Base-by-base conservation (phyloP, 2,888 invertebrate genomes). In the Neoitamus cyanurus region DNA sequence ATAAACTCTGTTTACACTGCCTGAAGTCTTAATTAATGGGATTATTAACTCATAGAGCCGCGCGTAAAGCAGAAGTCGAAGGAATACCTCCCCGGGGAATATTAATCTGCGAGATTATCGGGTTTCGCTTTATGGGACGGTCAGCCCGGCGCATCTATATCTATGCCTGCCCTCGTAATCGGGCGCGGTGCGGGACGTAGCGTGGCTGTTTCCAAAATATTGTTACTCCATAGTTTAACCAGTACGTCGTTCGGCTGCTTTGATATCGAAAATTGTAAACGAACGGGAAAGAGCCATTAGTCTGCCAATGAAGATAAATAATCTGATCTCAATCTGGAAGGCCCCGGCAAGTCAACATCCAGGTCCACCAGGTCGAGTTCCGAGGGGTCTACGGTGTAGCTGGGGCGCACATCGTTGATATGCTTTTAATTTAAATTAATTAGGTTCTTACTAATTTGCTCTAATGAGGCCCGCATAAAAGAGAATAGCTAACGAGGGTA, bases 391-490 rank as follows among this genome's bases (percentile, higher is more conserved):
- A 13, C 37, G 28, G 15, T 78, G 48, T 58, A 78, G 48, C 30
- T 34, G 78, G 78, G 1, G 78, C 15, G 46, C 15, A 58, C 58
- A 25, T 58, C 58, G 48, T 48, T 78, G 15, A 78, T 78, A 78
- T 78, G 78, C 48, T 78, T 78, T 78, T 78, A 78, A 78, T 78
- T 78, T 78, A 48, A 78, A 78, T 78, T 78, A 78, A 78, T 78
- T 48, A 78, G 78, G 48, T 46, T 48, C 78, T 28, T 78, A 15
- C 78, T 78, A 78, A 78, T 78, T 78, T 78, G 15, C 31, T 20
- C 58, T 78, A 78, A 78, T 78, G 48, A 78, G 78, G 37, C 37
- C 75, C 75, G 75, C 73, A 73, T 73, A 37, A 20, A 25, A 6
- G 11, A 13, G 42, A 75, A 42, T 2, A 42, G 75, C 58, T 58